A percentile compares a stretch with the other conserved stretches of the same genome.
Conservation (phyloP, 2,888 invertebrate species). For the Urechis unicinctus region DNA sequence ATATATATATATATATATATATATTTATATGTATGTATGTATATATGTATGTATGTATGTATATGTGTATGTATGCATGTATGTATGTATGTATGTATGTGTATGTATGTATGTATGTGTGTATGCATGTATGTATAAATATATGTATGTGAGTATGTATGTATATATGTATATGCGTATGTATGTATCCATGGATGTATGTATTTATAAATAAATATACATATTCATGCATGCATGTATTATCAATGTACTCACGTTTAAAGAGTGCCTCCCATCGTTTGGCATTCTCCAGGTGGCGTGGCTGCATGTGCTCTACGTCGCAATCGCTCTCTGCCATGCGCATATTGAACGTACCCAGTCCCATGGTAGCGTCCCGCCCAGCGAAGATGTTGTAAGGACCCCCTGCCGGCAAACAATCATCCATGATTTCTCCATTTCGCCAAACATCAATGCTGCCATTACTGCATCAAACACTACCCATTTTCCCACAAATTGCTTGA, state of each 20-base stretch:
- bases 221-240: too few species aligned
- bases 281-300: conserved; percentile 6
- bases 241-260: conserved; percentile 1
- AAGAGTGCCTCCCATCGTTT: conserved; percentile 6
- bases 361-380: conserved; percentile 7
- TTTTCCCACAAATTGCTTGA: too few species aligned
- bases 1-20: too few species aligned
- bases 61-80: too few species aligned
- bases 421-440: too few species aligned
- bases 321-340: neutral
- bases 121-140: neutral
- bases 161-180: conserved; percentile 1
- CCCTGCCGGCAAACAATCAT: neutral
- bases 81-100: neutral
- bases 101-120: neutral
- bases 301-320: neutral
- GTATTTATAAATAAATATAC: too few species aligned
- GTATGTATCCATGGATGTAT: too few species aligned
- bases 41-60: too few species aligned
- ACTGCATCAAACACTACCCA: too few species aligned
- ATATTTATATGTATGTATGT: too few species aligned
- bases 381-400: conserved; percentile 6
- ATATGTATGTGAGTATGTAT: too few species aligned
- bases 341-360: conserved; percentile 7
- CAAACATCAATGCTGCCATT: too few species aligned